Evolutionary conservation across 1,140 invertebrate species (phyloP).

Genomic region (Ostrea edulis): DNA sequence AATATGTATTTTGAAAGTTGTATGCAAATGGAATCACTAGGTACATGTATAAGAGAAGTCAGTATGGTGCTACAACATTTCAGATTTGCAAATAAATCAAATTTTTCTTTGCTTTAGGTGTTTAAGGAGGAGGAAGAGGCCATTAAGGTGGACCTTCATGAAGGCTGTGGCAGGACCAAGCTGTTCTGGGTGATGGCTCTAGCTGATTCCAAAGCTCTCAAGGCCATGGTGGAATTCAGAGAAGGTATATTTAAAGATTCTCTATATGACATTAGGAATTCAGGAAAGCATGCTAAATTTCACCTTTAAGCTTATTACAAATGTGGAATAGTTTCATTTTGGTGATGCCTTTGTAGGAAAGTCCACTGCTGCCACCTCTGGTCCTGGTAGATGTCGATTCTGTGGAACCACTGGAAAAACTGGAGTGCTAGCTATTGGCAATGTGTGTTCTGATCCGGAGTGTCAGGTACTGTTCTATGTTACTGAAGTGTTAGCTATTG

Average conservation of each 20-base stretch:
- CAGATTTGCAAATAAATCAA: too few relatives aligned
- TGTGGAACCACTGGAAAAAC: conserved; percentile 92
- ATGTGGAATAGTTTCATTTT: background rate
- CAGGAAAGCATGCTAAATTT: too few relatives aligned
- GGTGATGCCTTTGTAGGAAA: conserved; percentile 60
- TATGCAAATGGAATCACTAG: too few relatives aligned
- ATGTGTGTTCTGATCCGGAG: conserved; percentile 95
- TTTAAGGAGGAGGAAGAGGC: conserved; percentile 98
- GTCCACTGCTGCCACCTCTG: conserved; percentile 65
- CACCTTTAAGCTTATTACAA: background rate
- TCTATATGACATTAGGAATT: too few relatives aligned
- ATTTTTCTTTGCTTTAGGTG: conserved; percentile 79
- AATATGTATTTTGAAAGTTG: too few relatives aligned
- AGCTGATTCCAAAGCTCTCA: conserved; percentile 94
- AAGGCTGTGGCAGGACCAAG: conserved; percentile 96
- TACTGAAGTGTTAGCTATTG: conserved; percentile 85
- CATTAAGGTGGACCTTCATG: conserved; percentile 92
- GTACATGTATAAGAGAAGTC: too few relatives aligned
- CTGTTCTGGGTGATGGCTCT: conserved; percentile 96
- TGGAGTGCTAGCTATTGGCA: conserved; percentile 92
- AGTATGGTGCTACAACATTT: too few relatives aligned
- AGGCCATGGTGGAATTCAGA: conserved; percentile 95
- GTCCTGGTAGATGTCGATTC: conserved; percentile 91
- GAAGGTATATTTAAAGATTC: conserved; percentile 82
- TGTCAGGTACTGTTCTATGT: too few relatives aligned